Evolutionary conservation across 2,113 vertebrate species (phyloP).

Genomic region (Camelus bactrianus): DNA sequence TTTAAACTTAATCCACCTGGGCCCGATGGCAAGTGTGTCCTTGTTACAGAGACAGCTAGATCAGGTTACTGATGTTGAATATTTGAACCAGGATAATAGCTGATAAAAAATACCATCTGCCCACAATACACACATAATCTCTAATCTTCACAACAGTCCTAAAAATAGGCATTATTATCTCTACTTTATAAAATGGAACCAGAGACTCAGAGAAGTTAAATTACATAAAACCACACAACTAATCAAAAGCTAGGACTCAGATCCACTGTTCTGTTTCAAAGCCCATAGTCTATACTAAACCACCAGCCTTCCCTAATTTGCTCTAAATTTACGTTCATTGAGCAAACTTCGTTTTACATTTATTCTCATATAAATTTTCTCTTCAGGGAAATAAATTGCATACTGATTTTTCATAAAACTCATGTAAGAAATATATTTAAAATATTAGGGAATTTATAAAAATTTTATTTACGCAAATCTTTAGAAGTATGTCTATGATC

Average conservation of each 20-base stretch:
- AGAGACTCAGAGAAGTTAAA: not conserved
- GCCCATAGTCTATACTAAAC: not conserved
- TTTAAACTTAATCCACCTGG: not conserved
- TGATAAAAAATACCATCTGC: slow-evolving; percentile 28
- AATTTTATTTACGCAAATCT: not conserved
- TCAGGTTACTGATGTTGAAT: not conserved
- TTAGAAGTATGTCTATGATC: not conserved
- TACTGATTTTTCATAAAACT: not conserved
- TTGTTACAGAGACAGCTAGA: not conserved
- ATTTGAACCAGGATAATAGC: not conserved
- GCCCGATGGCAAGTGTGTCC: not conserved
- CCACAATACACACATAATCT: not conserved
- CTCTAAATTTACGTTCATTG: not conserved
- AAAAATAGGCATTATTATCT: not conserved
- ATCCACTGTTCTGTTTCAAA: not conserved
- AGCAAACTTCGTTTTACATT: not conserved
- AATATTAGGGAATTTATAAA: slow-evolving; percentile 6
- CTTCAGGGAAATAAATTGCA: not conserved
- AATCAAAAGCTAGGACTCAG: not conserved
- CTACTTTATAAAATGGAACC: slow-evolving; percentile 18
- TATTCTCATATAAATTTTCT: not conserved
- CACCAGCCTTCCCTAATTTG: not conserved
- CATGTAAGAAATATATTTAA: slow-evolving; percentile 9
- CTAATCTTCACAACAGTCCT: not conserved
- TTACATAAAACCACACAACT: not conserved